Percentiles rank a stretch among this genome's conserved stretches.
Conservation (phyloP, 2,888 invertebrate species). For the Deilephila porcellus region DNA sequence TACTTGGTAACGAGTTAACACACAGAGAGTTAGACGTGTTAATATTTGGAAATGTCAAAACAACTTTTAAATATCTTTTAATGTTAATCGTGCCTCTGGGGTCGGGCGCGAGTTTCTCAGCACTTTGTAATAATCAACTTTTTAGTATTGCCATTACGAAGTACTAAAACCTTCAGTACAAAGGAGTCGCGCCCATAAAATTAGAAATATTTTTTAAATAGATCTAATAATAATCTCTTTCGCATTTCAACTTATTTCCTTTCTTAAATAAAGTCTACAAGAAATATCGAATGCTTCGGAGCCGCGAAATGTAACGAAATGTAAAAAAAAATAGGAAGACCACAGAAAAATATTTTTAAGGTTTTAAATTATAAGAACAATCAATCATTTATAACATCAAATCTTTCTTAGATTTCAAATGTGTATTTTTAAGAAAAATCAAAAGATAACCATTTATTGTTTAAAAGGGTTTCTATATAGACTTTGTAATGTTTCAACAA, state of each 20-base stretch:
- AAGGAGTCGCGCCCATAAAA: conserved; percentile 5
- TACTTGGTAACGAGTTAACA: conserved; percentile 69
- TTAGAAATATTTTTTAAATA: conserved; percentile 27
- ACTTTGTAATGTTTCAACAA: not conserved
- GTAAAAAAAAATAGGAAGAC: no score
- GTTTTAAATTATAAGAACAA: no score
- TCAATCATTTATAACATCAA: no score
- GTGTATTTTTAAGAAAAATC: no score
- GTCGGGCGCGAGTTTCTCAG: not conserved
- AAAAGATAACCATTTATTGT: no score
- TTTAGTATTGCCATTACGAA: conserved; percentile 3
- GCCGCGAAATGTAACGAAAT: not conserved
- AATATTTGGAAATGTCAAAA: conserved; percentile 26
- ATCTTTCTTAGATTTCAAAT: no score
- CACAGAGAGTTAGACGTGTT: conserved; percentile 21
- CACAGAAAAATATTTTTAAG: no score
- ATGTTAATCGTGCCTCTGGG: conserved; percentile 26
- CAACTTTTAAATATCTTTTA: conserved; percentile 18
- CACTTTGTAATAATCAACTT: not conserved
- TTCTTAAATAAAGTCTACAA: conserved; percentile 26
- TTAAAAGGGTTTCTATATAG: not conserved
- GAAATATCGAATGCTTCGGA: conserved; percentile 19
- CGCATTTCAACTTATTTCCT: conserved; percentile 16
- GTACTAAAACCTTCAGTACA: not conserved
- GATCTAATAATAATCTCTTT: conserved; percentile 28